Conservation (phyloP, 2,113 vertebrate species). For the Puntigrus tetrazona region DNA sequence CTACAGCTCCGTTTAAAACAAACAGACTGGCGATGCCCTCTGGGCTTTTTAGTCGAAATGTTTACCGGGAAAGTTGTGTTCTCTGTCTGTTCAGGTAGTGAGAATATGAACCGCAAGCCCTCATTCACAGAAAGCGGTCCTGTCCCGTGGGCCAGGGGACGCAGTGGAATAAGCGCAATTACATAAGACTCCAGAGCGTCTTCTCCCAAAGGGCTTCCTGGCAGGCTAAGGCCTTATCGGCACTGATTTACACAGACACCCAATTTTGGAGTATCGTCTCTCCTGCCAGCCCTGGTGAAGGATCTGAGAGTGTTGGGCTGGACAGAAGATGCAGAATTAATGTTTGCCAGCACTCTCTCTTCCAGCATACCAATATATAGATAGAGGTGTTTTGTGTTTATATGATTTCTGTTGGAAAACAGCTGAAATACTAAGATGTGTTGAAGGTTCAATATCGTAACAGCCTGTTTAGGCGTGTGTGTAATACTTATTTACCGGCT, state of each 20-base stretch:
- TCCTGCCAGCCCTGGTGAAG: slow-evolving; percentile 49
- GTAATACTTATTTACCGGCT: background rate
- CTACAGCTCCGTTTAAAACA: slow-evolving; percentile 47
- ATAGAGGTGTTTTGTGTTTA: background rate
- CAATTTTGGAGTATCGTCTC: slow-evolving; percentile 63
- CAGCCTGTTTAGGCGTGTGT: background rate
- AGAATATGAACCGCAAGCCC: background rate
- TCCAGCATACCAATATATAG: background rate
- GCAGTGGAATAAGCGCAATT: background rate
- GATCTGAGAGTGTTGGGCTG: slow-evolving; percentile 12
- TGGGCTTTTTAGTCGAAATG: slow-evolving; percentile 44
- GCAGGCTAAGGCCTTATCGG: slow-evolving; percentile 39
- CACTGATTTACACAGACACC: slow-evolving; percentile 61
- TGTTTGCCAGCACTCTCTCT: background rate
- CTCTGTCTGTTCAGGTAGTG: background rate
- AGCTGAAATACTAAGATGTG: background rate
- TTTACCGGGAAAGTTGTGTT: slow-evolving; percentile 6
- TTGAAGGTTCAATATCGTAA: background rate
- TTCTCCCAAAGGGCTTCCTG: slow-evolving; percentile 30
- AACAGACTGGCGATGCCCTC: background rate
- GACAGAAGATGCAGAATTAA: background rate
- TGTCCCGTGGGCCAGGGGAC: background rate
- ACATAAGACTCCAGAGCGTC: slow-evolving; percentile 10
- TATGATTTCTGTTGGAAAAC: background rate
- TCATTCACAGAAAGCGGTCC: background rate